Evolutionary conservation across 1,140 invertebrate species (phyloP).

Genomic region (Drosophila azteca): DNA sequence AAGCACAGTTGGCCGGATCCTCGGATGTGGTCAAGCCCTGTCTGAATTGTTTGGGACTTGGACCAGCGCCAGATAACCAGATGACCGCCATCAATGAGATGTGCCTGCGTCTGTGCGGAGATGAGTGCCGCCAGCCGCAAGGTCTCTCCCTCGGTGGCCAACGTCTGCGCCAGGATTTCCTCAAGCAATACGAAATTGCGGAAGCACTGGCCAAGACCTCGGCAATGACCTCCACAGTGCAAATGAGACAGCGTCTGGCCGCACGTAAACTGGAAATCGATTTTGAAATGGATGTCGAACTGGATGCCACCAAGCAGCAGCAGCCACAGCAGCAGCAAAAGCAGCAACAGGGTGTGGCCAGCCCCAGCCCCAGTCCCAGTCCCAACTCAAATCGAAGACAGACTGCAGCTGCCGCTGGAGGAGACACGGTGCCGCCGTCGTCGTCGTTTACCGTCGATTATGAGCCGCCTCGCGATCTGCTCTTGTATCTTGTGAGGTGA

Average conservation of each 20-base stretch:
- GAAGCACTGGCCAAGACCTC: constrained; percentile 86
- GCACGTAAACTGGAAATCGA: constrained; percentile 85
- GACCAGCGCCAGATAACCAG: constrained; percentile 22
- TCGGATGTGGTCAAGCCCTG: constrained; percentile 44
- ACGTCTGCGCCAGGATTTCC: constrained; percentile 79
- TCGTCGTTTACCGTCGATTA: constrained; percentile 76
- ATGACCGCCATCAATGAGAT: constrained; percentile 70
- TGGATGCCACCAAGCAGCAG: constrained; percentile 33
- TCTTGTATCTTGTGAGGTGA: constrained; percentile 88
- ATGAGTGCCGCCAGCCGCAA: constrained; percentile 60
- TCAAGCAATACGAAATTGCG: constrained; percentile 85
- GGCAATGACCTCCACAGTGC: constrained; percentile 85
- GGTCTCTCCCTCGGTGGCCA: constrained; percentile 62
- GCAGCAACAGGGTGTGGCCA: constrained; percentile 14
- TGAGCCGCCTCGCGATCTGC: constrained; percentile 86
- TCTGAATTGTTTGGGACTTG: constrained; percentile 54
- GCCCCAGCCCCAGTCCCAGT: constrained; percentile 58
- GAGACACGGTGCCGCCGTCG: constrained; percentile 63
- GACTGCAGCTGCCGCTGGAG: constrained; percentile 23
- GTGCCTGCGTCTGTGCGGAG: constrained; percentile 69
- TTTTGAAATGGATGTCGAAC: constrained; percentile 70
- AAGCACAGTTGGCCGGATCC: constrained; percentile 44
- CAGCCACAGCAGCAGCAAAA: constrained; percentile 9
- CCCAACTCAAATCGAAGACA: constrained; percentile 31
- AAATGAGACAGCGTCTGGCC: constrained; percentile 84